Evolutionary conservation across 2,888 invertebrate genomes (phyloP), one percentile per base, ranked within the genome.

Genomic region (Sphinx pinastri): DNA sequence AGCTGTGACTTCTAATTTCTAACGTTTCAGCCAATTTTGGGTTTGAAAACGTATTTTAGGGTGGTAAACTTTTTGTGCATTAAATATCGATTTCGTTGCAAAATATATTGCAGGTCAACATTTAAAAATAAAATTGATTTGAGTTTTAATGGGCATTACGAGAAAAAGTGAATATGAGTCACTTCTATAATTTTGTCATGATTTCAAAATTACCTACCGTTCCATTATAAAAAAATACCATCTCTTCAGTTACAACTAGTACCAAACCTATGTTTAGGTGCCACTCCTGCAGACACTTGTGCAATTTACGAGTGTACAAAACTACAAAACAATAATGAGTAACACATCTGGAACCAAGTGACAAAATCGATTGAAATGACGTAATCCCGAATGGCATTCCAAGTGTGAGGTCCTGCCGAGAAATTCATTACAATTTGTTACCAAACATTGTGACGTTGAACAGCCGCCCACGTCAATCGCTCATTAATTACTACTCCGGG

Each of bases 361-460:
- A 71, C 58, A 71, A 68, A 47, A 70, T 38, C 70, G 69, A 71
- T 68, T 71, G 72, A 72, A 83, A 86, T 89, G 89, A 90, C 89
- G 88, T 87, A 85, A 90, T 86, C 81, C 49, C 76, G 82, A 79
- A 84, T 85, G 86, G 84, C 83, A 84, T 89, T 88, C 88, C 74
- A 88, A 88, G 89, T 92, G 93, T 91, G 92, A 85, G 90, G 91
- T 92, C 93, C 88, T 81, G 78, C 77, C 77, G 87, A 81, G 88
- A 85, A 82, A 88, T 90, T 88, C 85, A 88, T 91, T 88, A 91
- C 86, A 88, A 89, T 89, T 88, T 92, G 91, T 91, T 88, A 89
- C 90, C 91, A 88, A 93, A 92, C 90, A 91, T 84, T 88, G 88
- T 86, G 89, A 91, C 90, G 84, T 85, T 75, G 82, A 89, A 88